Base-by-base conservation (phyloP, 1,140 invertebrate species). In the Colletes latitarsis region DNA sequence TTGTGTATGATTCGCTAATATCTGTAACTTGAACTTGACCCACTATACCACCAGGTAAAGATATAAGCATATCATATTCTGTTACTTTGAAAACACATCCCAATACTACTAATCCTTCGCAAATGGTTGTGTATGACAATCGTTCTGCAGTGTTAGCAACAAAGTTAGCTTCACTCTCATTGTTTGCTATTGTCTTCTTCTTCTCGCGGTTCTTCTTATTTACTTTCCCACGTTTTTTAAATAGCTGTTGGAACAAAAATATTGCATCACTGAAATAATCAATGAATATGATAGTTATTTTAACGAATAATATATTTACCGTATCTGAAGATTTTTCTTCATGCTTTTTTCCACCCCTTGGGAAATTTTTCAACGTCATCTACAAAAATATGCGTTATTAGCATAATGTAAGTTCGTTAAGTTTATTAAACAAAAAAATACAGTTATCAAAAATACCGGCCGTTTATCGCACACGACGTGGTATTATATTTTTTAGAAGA, bases 1-100 rank as follows among this genome's bases (percentile, higher is more conserved):
- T 94, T 57, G 94, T 96, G 73, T 96, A 96, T 0, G 94, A 82
- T 70, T 94, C 90, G 64, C 95, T 95, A 57, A 96, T 94, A 78
- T 95, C 93, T 70, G 94, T 95, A 4, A 95, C 94, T 90, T 94
- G 93, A 10, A 96, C 91, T 63, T 88, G 88, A 4, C 94, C 95
- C 53, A 90, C 89, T 74, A 95, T 90, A 74, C 94, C 90, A 21
- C 95, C 95, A 10, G 96, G 96, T 68, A 96, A 83, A 53, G 94
- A 93, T 0, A 96, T 83, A 21, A 93, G 88, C 9, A 96, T 77
- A 82, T 94, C 93, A n/a, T 94, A 94, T 43, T 95, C 94, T 14
- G 90, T 90, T 1, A 94, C 88, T 79, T 93, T 82, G 55, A 88
- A 89, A 71, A 96, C 89, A 84, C 95, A 91, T 1, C 94, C 95